Percentiles rank a stretch among this genome's conserved stretches.
Conservation (phyloP, 2,113 vertebrate species). For the Panthera uncia region DNA sequence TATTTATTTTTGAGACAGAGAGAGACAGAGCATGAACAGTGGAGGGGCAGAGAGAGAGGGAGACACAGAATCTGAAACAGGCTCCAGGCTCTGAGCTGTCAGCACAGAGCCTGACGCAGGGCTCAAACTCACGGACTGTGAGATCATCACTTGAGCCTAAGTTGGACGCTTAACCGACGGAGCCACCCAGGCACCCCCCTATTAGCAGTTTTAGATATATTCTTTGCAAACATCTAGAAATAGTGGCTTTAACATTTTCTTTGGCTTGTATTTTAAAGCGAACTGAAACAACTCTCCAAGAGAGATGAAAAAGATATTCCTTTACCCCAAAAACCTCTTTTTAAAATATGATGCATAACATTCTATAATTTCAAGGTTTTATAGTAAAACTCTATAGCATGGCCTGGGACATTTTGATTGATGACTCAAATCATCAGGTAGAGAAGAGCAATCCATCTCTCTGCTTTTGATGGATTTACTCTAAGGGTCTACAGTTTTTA, state of each 20-base stretch:
- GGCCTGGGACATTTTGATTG: not conserved
- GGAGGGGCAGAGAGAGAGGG: too few species aligned
- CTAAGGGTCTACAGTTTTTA: not conserved
- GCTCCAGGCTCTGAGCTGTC: too few species aligned
- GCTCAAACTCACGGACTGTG: too few species aligned
- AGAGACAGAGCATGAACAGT: too few species aligned
- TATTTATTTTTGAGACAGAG: too few species aligned
- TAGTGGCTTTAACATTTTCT: not conserved
- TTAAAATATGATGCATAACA: not conserved
- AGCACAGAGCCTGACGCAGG: too few species aligned
- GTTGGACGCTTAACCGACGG: too few species aligned
- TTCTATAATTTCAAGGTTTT: conserved; percentile 19
- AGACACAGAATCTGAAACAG: too few species aligned
- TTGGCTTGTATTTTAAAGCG: not conserved
- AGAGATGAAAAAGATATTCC: not conserved
- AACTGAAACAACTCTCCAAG: not conserved
- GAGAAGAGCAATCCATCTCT: not conserved
- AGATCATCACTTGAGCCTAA: too few species aligned
- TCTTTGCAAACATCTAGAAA: not conserved
- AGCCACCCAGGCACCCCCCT: not conserved
- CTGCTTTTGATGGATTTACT: not conserved
- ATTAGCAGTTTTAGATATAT: not conserved
- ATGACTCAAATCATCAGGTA: not conserved
- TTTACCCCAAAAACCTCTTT: not conserved
- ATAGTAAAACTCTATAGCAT: not conserved